These are phyloP conservation scores for Spisula solida DNA, from an alignment of 2,888 invertebrate species.

Conservation along the genomic window DNA sequence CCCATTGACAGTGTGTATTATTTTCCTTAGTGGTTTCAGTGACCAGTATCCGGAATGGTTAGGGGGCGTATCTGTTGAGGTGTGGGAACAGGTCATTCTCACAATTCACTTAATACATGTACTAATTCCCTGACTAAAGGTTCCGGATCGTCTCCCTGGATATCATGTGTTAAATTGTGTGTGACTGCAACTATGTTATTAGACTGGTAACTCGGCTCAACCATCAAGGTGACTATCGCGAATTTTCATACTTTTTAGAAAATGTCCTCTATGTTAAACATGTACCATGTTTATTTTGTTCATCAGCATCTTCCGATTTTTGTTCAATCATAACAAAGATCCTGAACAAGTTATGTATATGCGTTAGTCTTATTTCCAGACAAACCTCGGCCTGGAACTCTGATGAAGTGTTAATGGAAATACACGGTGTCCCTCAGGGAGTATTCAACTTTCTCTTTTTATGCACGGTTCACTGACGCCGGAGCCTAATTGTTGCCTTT, in stretches of 20 bases:
- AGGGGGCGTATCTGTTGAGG: background rate
- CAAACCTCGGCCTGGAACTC: background rate
- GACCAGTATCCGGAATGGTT: background rate
- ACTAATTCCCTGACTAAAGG: background rate
- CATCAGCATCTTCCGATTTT: no score
- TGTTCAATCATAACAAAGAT: no score
- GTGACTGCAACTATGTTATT: no score
- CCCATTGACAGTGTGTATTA: background rate
- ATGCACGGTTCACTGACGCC: background rate
- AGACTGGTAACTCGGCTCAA: no score
- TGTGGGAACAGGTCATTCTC: background rate
- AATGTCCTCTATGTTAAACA: no score
- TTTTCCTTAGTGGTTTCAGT: background rate
- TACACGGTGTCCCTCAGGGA: background rate
- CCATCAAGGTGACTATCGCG: no score
- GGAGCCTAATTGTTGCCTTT: background rate
- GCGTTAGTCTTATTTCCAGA: background rate
- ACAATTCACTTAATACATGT: background rate
- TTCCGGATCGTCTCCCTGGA: background rate
- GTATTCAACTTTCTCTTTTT: background rate
- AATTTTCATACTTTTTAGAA: no score
- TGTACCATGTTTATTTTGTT: no score
- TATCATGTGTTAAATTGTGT: background rate
- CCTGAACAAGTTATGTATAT: no score
- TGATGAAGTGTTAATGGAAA: background rate